These are phyloP conservation scores for Orchesella cincta DNA, from an alignment of 1,140 invertebrate genomes.

Conservation along the genomic window DNA sequence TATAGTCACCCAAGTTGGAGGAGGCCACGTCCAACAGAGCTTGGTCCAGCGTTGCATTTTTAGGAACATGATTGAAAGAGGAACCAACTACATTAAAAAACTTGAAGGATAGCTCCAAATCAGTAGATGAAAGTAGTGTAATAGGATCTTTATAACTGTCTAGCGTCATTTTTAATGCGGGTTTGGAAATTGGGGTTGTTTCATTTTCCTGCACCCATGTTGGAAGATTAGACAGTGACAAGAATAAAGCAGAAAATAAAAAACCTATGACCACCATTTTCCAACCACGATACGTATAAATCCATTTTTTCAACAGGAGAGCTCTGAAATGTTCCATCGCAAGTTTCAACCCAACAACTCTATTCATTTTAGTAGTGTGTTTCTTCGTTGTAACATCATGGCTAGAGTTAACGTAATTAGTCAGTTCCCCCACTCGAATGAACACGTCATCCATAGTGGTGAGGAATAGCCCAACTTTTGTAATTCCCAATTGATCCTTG, in stretches of 20 bases:
- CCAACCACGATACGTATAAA: slow-evolving; percentile 42
- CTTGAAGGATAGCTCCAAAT: neutral
- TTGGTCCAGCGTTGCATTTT: neutral
- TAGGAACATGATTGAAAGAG: neutral
- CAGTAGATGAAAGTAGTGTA: slow-evolving; percentile 24
- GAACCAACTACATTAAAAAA: neutral
- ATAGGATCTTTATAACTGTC: slow-evolving; percentile 41
- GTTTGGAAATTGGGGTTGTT: slow-evolving; percentile 35
- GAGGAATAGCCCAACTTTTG: slow-evolving; percentile 43
- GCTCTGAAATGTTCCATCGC: slow-evolving; percentile 41
- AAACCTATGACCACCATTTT: too few relatives aligned
- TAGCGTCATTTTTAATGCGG: slow-evolving; percentile 36
- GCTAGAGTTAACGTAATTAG: neutral
- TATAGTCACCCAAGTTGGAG: slow-evolving; percentile 33
- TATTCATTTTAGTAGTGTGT: too few relatives aligned
- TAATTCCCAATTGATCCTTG: slow-evolving; percentile 45
- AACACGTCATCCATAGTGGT: slow-evolving; percentile 52
- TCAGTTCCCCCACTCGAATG: slow-evolving; percentile 4
- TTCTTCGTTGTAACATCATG: too few relatives aligned
- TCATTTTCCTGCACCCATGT: too few relatives aligned
- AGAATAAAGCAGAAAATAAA: slow-evolving; percentile 38
- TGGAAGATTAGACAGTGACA: too few relatives aligned
- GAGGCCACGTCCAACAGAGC: neutral
- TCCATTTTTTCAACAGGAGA: slow-evolving; percentile 38
- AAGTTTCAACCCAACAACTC: slow-evolving; percentile 38